Percentiles rank a stretch among this genome's conserved stretches.
Conservation (phyloP, 2,113 vertebrate species). For the Anhinga anhinga region DNA sequence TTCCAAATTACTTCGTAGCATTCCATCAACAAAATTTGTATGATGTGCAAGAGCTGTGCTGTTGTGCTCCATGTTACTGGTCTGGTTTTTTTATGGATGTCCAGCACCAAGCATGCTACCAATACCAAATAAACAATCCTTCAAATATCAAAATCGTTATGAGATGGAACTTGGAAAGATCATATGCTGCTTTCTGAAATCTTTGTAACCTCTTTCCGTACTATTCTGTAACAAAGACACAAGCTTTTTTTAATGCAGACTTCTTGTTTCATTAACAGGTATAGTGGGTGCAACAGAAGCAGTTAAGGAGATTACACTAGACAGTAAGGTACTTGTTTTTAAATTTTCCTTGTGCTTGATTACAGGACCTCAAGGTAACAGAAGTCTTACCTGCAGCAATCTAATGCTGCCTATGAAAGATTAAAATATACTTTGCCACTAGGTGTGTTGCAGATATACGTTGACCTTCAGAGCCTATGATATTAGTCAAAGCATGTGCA, state of each 20-base stretch:
- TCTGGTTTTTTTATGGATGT: not conserved
- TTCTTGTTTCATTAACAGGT: constrained; percentile 71
- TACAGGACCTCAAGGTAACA: not conserved
- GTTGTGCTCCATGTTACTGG: not conserved
- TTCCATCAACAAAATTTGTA: not conserved
- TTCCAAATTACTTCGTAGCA: not conserved
- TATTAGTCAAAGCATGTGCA: not conserved
- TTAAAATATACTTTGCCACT: not conserved
- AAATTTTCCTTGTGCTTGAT: not conserved
- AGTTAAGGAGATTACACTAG: constrained; percentile 90
- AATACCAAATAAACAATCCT: not conserved
- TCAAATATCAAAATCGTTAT: not conserved
- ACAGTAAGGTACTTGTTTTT: constrained; percentile 85
- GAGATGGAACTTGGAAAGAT: not conserved
- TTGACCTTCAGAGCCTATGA: not conserved
- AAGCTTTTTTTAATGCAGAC: not conserved
- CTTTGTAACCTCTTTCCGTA: not conserved
- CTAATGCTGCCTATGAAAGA: not conserved
- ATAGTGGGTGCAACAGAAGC: constrained; percentile 85
- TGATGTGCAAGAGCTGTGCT: not conserved
- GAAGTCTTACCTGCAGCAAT: not conserved
- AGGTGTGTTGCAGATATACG: not conserved
- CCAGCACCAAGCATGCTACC: not conserved
- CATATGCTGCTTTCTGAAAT: not conserved
- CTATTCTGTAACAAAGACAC: not conserved